A percentile compares a stretch with the other conserved stretches of the same genome.
Evolutionary conservation across 1,140 invertebrate species (phyloP).

Genomic region (Cydia pomonella): DNA sequence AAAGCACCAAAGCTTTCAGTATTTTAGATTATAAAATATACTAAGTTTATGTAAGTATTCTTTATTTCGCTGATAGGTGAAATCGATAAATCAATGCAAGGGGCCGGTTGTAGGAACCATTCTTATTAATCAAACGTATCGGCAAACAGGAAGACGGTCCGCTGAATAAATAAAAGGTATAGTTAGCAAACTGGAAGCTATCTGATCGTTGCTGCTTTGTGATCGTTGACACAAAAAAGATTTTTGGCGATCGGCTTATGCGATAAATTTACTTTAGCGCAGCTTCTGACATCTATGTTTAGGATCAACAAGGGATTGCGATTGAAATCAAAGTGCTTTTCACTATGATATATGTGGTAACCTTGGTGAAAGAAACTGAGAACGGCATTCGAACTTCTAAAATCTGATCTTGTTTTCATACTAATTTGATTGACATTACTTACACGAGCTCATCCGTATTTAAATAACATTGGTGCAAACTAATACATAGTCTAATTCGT

Average conservation of each 20-base stretch:
- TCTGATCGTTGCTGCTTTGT: conserved; percentile 59
- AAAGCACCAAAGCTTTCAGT: too few species aligned
- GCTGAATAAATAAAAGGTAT: conserved; percentile 53
- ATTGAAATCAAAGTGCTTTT: conserved; percentile 38
- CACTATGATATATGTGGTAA: not conserved
- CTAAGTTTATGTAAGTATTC: not conserved
- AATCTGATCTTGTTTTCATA: too few species aligned
- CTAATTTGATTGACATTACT: too few species aligned
- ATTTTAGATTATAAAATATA: too few species aligned
- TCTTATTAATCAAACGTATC: conserved; percentile 51
- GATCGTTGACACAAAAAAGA: conserved; percentile 48
- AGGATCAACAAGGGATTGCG: conserved; percentile 38
- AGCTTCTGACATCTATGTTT: conserved; percentile 60
- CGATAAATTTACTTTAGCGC: conserved; percentile 58
- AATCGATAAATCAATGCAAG: not conserved
- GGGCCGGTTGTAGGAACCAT: not conserved
- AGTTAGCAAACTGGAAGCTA: conserved; percentile 65
- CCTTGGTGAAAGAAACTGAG: not conserved
- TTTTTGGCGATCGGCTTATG: conserved; percentile 53
- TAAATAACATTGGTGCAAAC: too few species aligned
- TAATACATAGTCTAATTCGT: not conserved
- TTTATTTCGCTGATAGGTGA: not conserved
- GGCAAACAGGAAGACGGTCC: conserved; percentile 35
- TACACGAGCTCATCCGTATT: too few species aligned
- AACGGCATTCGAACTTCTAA: not conserved